Base-by-base conservation (phyloP, 2,797 vertebrate genomes). In the Poeciliopsis infans region DNA sequence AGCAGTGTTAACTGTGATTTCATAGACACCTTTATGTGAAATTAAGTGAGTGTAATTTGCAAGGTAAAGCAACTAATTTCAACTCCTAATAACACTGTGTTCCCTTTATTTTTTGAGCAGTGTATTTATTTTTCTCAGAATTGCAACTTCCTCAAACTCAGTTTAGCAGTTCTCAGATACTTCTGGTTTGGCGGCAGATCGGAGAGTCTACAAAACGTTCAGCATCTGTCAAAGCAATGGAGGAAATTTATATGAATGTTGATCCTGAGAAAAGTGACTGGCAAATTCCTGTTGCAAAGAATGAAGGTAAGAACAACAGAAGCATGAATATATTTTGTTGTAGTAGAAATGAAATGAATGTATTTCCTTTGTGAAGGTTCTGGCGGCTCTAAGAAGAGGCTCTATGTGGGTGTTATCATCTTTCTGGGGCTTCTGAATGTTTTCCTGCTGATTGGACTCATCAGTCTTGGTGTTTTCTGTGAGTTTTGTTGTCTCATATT, bases 371-470 rank as follows among this genome's bases (percentile, higher is more conserved):
- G 55, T 49, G 64, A 70, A 86, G 83, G 4, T 78, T 33, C 4
- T 5, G 68, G 23, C 4, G 71, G 47, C 1, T 43, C 74, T 25
- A 25, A 75, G 31, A 77, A 12, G 45, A 76, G 36, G 5, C 8
- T 31, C 45, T 3, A 28, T 36, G 2, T 46, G 47, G 78, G 28
- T 15, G 8, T 10, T 15, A 8, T 66, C 69, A 10, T 85, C 16
- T 53, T 0, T 68, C 75, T 85, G 79, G 76, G 61, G 1, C 72
- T 89, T 57, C 74, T 88, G 25, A 81, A 59, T 33, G n/a, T 80
- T 66, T 25, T 75, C 46, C 77, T 87, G 73, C 69, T 87, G 79
- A 61, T 11, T 33, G 76, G 72, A 16, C 49, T 90, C 64, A 46
- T 84, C 51, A 2, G 51, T 45, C 55, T 86, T n/a, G 12, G 59